These are phyloP conservation scores for Enteromius anoplus DNA, from an alignment of 2,797 vertebrate genomes.

Conservation along the genomic window DNA sequence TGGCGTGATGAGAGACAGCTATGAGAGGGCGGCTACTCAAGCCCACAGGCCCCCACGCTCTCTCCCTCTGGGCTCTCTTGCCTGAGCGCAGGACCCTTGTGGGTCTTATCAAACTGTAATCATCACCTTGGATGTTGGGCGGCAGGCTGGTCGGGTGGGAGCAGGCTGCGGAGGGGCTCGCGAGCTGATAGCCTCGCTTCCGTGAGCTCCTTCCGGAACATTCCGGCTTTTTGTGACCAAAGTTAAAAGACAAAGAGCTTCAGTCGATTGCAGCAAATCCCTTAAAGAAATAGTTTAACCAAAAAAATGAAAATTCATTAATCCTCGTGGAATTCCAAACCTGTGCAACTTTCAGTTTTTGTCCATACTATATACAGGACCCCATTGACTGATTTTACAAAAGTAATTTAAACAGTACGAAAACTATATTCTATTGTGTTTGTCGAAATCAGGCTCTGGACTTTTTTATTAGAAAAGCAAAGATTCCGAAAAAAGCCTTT, in stretches of 20 bases:
- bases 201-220: constrained; percentile 77
- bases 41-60: constrained; percentile 63
- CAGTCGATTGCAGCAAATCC: background rate
- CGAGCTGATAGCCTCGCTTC: constrained; percentile 74
- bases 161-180: constrained; percentile 65
- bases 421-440: background rate
- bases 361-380: background rate
- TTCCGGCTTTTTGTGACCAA: constrained; percentile 78
- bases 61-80: constrained; percentile 53
- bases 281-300: background rate
- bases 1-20: constrained; percentile 84
- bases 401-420: background rate
- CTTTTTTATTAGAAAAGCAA: background rate
- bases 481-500: constrained; percentile 18
- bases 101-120: constrained; percentile 63
- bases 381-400: background rate
- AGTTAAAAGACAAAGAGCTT: constrained; percentile 75
- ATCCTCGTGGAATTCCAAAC: background rate
- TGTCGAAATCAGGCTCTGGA: background rate
- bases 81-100: constrained; percentile 34
- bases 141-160: constrained; percentile 59
- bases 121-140: constrained; percentile 60
- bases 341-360: background rate
- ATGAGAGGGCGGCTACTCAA: constrained; percentile 72
- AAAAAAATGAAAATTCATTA: background rate